Evolutionary conservation across 2,797 vertebrate genomes (phyloP).

Genomic region (Gymnoscopelus microlampas): DNA sequence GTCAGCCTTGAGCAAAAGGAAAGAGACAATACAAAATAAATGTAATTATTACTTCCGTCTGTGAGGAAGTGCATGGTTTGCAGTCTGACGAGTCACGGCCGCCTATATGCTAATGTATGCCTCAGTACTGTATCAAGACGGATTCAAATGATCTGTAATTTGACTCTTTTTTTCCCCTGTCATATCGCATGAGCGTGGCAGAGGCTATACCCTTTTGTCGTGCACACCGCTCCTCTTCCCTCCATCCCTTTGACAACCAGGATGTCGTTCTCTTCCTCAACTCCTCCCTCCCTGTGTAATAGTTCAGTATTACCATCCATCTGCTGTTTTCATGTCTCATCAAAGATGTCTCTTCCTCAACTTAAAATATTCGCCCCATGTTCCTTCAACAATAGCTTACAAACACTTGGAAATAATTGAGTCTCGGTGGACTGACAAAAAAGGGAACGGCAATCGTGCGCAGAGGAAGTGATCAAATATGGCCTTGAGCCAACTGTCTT

Average conservation of each 20-base stretch:
- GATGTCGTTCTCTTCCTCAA: constrained; percentile 36
- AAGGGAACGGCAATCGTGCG: constrained; percentile 59
- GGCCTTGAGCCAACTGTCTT: constrained; percentile 82
- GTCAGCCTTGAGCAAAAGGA: too few relatives aligned
- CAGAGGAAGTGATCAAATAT: constrained; percentile 83
- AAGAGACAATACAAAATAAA: too few relatives aligned
- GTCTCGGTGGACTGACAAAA: constrained; percentile 76
- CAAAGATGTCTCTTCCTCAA: constrained; percentile 69
- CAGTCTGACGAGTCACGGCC: constrained; percentile 27
- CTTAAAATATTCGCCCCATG: constrained; percentile 75
- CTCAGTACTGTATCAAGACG: constrained; percentile 25
- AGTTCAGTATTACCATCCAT: constrained; percentile 70
- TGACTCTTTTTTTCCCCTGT: constrained; percentile 40
- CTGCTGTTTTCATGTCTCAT: constrained; percentile 74
- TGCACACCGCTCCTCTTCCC: constrained; percentile 40
- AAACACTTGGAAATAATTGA: constrained; percentile 85
- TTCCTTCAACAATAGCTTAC: constrained; percentile 82
- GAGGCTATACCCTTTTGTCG: constrained; percentile 42
- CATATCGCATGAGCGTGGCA: constrained; percentile 43
- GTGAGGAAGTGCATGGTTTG: constrained; percentile 14
- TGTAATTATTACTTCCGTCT: constrained; percentile 11
- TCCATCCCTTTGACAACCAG: constrained; percentile 43
- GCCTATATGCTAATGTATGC: constrained; percentile 33
- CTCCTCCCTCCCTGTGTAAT: constrained; percentile 48
- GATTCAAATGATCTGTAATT: constrained; percentile 53